Conservation (phyloP, 2,113 vertebrate genomes). For the Phyllostomus hastatus region DNA sequence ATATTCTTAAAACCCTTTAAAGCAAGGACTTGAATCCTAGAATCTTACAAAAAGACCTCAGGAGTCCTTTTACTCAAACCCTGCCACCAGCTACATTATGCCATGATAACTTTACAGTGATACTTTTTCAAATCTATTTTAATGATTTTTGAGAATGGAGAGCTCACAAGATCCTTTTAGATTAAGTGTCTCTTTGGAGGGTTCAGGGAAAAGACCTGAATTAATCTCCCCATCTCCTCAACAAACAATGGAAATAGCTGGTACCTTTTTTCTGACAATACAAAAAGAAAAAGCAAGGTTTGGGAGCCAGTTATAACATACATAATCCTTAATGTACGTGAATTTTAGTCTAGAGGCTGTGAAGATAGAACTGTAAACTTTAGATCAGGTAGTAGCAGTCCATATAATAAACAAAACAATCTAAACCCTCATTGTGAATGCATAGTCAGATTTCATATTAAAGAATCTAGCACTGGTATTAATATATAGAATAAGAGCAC, state of each 20-base stretch:
- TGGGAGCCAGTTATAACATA: background rate
- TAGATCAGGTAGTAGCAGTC: background rate
- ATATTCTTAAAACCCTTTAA: background rate
- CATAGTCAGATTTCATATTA: background rate
- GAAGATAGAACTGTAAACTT: background rate
- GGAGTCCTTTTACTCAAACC: background rate
- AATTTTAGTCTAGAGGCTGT: background rate
- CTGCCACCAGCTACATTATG: background rate
- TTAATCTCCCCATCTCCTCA: background rate
- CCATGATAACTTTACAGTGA: background rate
- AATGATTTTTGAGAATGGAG: conserved; percentile 17
- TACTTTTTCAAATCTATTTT: conserved; percentile 21
- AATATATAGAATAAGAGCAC: background rate
- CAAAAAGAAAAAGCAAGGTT: background rate
- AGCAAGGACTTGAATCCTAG: conserved; percentile 31
- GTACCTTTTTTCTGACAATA: conserved; percentile 10
- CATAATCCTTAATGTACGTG: background rate
- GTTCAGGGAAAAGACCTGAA: background rate
- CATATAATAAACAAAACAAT: background rate
- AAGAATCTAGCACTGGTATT: background rate
- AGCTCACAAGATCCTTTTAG: conserved; percentile 31
- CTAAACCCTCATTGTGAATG: background rate
- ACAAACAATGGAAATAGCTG: background rate
- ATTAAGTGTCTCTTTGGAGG: background rate
- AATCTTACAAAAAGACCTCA: conserved; percentile 10